Conservation (phyloP, 2,113 vertebrate species). For the Odontophorus gujanensis region DNA sequence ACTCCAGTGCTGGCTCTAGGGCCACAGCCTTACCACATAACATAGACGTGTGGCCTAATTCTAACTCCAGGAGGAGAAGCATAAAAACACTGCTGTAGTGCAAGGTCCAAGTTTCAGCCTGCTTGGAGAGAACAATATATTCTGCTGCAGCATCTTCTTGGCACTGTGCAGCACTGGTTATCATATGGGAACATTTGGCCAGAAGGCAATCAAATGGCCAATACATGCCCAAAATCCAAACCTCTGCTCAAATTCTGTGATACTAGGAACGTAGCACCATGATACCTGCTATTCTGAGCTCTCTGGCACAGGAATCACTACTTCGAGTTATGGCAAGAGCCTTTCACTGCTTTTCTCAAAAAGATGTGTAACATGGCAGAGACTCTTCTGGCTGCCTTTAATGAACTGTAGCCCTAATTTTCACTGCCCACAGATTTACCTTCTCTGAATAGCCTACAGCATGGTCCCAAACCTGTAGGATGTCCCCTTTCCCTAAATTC, state of each 20-base stretch:
- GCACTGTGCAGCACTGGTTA: slow-evolving; percentile 4
- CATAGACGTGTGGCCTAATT: not conserved
- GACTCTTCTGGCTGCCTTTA: not conserved
- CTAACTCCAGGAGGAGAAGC: not conserved
- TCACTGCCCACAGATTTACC: not conserved
- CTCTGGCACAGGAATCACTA: not conserved
- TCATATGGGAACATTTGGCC: not conserved
- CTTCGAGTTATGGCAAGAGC: not conserved
- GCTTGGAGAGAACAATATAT: not conserved
- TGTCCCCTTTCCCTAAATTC: not conserved
- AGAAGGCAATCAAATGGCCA: slow-evolving; percentile 11
- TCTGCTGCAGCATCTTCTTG: not conserved
- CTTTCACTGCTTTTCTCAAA: not conserved
- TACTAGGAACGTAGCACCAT: not conserved
- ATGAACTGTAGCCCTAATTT: not conserved
- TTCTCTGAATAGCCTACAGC: not conserved
- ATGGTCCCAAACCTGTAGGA: not conserved
- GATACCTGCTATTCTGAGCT: not conserved
- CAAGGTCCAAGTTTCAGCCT: not conserved
- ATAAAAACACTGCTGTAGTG: not conserved
- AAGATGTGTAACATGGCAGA: not conserved
- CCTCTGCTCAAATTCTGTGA: not conserved
- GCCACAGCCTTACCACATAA: not conserved
- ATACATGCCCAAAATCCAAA: slow-evolving; percentile 8
- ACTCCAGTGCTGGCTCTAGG: not conserved